phyloP scores from a whole-genome alignment of 2,797 vertebrate species.

The Spinus olivaceus region DNA sequence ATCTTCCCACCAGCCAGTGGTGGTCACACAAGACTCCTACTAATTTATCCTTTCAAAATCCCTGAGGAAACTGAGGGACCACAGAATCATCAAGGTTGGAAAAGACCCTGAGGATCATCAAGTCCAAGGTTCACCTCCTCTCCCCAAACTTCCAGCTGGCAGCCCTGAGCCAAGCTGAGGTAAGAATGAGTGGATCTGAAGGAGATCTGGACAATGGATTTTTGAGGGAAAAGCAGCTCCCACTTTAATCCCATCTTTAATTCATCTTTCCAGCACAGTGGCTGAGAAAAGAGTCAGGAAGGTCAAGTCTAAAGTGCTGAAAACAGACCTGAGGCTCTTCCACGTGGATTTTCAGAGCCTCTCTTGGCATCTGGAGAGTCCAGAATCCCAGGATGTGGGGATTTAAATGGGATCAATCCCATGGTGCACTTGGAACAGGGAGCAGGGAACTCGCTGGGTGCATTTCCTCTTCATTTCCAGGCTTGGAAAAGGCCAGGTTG shows the following conservation, averaged over 20 bases:
- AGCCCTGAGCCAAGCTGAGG: neutral
- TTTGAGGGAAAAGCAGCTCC: neutral
- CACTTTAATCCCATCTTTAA: neutral
- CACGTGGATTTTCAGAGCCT: neutral
- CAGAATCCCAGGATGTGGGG: accelerated
- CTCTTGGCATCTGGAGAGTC: neutral
- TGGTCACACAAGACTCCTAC: neutral
- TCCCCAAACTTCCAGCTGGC: neutral
- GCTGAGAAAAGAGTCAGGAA: neutral
- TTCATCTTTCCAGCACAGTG: neutral
- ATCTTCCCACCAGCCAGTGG: neutral
- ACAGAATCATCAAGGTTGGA: neutral
- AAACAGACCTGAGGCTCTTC: neutral
- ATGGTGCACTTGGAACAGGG: neutral
- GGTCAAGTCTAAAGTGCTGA: accelerated
- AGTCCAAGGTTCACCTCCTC: neutral
- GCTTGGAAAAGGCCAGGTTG: neutral
- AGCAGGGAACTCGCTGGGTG: neutral
- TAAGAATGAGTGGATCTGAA: neutral
- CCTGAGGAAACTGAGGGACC: neutral
- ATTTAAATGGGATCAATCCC: neutral
- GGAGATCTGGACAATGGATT: accelerated
- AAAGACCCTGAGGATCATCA: accelerated
- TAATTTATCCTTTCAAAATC: neutral
- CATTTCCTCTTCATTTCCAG: neutral